Conservation (phyloP, 2,113 vertebrate species). For the Phasianus colchicus region DNA sequence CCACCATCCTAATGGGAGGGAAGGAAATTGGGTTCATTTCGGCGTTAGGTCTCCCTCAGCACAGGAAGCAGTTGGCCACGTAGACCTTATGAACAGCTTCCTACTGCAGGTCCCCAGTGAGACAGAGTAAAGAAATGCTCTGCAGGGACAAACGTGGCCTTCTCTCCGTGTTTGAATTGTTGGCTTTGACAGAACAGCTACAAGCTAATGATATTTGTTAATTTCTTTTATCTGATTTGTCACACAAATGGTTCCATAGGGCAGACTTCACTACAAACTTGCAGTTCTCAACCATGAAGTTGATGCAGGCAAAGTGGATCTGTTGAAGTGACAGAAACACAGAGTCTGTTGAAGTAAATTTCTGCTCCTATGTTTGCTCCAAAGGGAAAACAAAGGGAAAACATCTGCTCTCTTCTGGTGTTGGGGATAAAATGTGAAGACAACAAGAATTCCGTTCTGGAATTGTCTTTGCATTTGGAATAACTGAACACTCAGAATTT, state of each 20-base stretch:
- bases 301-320: constrained; percentile 60
- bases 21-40: constrained; percentile 17
- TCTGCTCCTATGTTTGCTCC: constrained; percentile 39
- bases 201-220: constrained; percentile 82
- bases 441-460: background rate
- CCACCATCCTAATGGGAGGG: background rate
- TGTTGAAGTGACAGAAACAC: constrained; percentile 77
- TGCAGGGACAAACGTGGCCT: constrained; percentile 62
- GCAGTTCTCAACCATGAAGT: constrained; percentile 57
- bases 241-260: constrained; percentile 64
- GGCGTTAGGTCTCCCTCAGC: constrained; percentile 65
- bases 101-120: constrained; percentile 53
- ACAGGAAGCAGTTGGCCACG: constrained; percentile 66
- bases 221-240: constrained; percentile 84
- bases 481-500: background rate
- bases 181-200: constrained; percentile 80
- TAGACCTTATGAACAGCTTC: constrained; percentile 74
- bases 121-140: background rate
- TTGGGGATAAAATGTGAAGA: background rate
- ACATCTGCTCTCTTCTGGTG: background rate
- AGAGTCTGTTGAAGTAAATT: constrained; percentile 72
- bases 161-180: constrained; percentile 76
- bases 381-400: background rate
- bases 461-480: background rate
- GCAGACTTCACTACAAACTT: constrained; percentile 62